phyloP scores from a whole-genome alignment of 2,888 invertebrate species.

The Microctonus brassicae region DNA sequence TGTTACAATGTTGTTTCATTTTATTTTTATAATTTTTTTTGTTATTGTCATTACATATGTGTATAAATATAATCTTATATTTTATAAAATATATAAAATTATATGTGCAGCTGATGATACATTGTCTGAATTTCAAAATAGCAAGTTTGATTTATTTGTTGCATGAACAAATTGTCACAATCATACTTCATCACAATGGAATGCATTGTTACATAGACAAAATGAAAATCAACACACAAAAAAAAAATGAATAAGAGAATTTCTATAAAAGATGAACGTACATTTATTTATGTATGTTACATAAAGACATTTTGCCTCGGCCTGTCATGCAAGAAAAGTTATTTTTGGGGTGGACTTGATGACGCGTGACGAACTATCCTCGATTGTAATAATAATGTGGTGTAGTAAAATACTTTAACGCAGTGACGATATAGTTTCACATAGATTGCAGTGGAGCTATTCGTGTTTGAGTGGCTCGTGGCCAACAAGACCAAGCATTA shows the following conservation, averaged over 20 bases:
- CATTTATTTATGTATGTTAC: conserved; percentile 28
- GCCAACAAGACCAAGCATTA: conserved; percentile 38
- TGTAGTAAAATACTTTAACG: conserved; percentile 41
- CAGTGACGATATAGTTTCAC: conserved; percentile 26
- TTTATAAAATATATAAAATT: not conserved
- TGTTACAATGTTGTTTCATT: not conserved
- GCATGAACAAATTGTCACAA: not conserved
- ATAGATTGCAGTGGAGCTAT: conserved; percentile 29
- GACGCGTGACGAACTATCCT: conserved; percentile 50
- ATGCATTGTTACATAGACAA: not conserved
- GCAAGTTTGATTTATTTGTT: not conserved
- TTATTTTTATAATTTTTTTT: not conserved
- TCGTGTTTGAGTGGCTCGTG: conserved; percentile 42
- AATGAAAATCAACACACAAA: not conserved
- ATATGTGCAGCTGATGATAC: not conserved
- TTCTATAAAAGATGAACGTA: conserved; percentile 17
- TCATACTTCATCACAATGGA: conserved; percentile 3
- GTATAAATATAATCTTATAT: not conserved
- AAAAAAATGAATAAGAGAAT: not conserved
- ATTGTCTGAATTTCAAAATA: not conserved
- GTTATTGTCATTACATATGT: not conserved
- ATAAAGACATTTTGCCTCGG: conserved; percentile 20
- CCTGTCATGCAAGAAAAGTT: conserved; percentile 45
- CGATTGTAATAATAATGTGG: conserved; percentile 50
- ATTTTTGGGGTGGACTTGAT: conserved; percentile 43